Conservation (phyloP, 2,113 vertebrate genomes). For the Paratilapia polleni region DNA sequence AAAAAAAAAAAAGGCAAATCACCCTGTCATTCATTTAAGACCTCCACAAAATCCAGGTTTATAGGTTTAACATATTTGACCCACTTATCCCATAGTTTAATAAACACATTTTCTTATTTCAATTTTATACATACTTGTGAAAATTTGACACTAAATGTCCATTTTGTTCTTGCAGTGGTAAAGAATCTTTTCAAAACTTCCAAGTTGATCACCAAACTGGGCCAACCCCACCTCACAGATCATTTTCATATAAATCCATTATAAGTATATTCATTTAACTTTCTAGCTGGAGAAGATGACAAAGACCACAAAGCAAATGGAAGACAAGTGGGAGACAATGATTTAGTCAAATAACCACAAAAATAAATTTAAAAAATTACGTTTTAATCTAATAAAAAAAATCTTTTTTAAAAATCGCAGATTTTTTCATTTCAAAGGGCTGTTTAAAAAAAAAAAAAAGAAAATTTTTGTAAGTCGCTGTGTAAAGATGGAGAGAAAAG, state of each 20-base stretch:
- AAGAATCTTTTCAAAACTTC: not conserved
- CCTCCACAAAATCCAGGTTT: too few relatives aligned
- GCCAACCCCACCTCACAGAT: too few relatives aligned
- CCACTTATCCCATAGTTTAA: too few relatives aligned
- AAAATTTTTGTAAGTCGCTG: not conserved
- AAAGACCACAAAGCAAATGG: not conserved
- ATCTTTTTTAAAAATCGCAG: too few relatives aligned
- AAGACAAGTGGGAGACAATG: too few relatives aligned
- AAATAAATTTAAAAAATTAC: not conserved
- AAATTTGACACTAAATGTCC: not conserved
- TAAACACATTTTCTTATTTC: too few relatives aligned
- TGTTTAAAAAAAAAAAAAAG: not conserved
- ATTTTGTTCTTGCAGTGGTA: not conserved
- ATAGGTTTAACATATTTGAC: too few relatives aligned
- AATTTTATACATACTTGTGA: not conserved
- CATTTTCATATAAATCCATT: too few relatives aligned
- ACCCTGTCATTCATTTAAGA: too few relatives aligned
- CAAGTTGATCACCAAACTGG: fast-evolving
- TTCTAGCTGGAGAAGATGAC: not conserved
- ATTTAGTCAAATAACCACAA: not conserved
- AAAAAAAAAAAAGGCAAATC: too few relatives aligned
- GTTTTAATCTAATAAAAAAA: too few relatives aligned
- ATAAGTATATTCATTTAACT: not conserved
- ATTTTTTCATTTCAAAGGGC: not conserved
- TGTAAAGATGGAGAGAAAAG: not conserved